Conservation (phyloP, 2,797 vertebrate species). For the Enteromius thamalakanensis region DNA sequence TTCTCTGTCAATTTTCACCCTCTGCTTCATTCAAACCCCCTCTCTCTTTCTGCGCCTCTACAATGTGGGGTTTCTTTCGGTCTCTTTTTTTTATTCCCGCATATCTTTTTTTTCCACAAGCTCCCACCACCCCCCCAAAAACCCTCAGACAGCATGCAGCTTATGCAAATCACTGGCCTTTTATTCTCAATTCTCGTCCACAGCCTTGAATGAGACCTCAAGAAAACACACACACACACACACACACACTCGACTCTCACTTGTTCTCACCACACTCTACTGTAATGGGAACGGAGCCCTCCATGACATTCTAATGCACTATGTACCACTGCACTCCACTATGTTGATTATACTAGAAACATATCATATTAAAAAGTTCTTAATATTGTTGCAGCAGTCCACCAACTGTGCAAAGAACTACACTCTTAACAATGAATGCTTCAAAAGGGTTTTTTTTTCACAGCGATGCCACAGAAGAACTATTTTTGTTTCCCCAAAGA, state of each 20-base stretch:
- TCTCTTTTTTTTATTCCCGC: slow-evolving; percentile 73
- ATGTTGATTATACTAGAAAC: slow-evolving; percentile 8
- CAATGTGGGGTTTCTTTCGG: slow-evolving; percentile 71
- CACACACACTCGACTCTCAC: slow-evolving; percentile 49
- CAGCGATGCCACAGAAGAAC: background rate
- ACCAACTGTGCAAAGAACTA: background rate
- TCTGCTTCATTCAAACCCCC: slow-evolving; percentile 67
- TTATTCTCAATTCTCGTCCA: slow-evolving; percentile 77
- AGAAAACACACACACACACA: slow-evolving; percentile 64
- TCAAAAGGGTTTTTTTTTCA: background rate
- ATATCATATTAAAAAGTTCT: slow-evolving; percentile 33
- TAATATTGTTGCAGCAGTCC: background rate
- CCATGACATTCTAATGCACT: slow-evolving; percentile 1
- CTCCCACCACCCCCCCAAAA: slow-evolving; percentile 55
- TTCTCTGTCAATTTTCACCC: slow-evolving; percentile 80
- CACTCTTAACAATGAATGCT: background rate
- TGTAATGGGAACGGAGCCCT: slow-evolving; percentile 24
- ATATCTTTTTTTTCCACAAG: slow-evolving; percentile 75
- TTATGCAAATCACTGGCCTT: slow-evolving; percentile 88
- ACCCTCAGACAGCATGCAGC: slow-evolving; percentile 82
- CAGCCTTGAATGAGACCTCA: slow-evolving; percentile 88
- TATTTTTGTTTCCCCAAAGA: background rate
- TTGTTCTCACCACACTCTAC: slow-evolving; percentile 34
- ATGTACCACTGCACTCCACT: slow-evolving; percentile 28
- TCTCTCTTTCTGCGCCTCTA: slow-evolving; percentile 75